Evolutionary conservation across 2,113 vertebrate genomes (phyloP), one percentile per base, ranked within the genome.

Genomic region (Semnopithecus entellus): DNA sequence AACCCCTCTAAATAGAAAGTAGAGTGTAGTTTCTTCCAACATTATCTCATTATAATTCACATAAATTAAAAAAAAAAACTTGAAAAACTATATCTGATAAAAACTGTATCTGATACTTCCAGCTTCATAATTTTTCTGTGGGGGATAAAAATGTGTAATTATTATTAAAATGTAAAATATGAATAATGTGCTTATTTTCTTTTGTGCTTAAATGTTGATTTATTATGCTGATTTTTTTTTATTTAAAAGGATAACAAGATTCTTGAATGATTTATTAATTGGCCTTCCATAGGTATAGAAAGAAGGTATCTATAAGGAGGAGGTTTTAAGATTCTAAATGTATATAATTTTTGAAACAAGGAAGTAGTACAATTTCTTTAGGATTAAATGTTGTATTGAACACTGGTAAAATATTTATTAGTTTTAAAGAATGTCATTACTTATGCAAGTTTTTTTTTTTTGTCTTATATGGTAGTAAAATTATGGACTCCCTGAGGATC

Each of bases 151-250:
- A 82, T 68, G 1, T 64, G 11, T 64, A 75, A 40, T 88, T n/a
- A 95, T 92, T 92, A 88, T 57, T 81, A 38, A 68, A 88, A 76
- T 85, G 59, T 91, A 88, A 68, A 87, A 43, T 88, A 76, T 76
- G 12, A 75, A 48, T 57, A 35, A 76, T 76, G 6, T 82, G 32
- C 45, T 82, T 82, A 43, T 73, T 95, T 55, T 35, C 64, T 88
- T 95, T 96, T 88, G 68, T 73, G 38, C 6, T 22, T 83, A 59
- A 96, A 88, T 92, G 14, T 87, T 92, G 90, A 73, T 82, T 88
- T 88, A 68, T 75, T 88, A 32, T 75, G 23, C 66, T 82, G n/a
- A 75, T 66, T 30, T 55, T 72, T 92, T 92, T 75, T 92, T 66
- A 59, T 68, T 82, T 95, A 78, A 84, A 89, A 38, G 32, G 35